These are phyloP conservation scores for Caenorhabditis latens DNA, from an alignment of 1,140 invertebrate genomes.

Conservation along the genomic window DNA sequence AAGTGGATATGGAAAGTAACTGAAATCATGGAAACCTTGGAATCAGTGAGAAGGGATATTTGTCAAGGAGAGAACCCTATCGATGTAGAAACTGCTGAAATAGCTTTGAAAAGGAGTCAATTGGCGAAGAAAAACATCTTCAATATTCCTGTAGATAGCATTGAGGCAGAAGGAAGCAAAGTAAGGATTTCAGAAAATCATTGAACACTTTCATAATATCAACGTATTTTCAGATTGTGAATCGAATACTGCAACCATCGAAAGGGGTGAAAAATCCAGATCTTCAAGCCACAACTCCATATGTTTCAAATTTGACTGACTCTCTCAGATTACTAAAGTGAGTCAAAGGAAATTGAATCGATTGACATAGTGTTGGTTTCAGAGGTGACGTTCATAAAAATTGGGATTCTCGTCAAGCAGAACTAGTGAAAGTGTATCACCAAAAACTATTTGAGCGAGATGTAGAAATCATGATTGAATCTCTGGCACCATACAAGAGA, in stretches of 20 bases:
- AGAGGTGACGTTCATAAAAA: constrained; percentile 91
- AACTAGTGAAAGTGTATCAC: constrained; percentile 94
- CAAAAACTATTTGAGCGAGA: constrained; percentile 94
- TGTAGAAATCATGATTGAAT: constrained; percentile 87
- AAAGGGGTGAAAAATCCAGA: constrained; percentile 64
- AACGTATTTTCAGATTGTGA: constrained; percentile 49
- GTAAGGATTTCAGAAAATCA: not conserved
- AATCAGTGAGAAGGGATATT: constrained; percentile 34
- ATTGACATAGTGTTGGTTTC: constrained; percentile 84
- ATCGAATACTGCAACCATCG: constrained; percentile 51
- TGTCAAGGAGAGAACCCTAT: constrained; percentile 28
- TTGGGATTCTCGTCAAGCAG: constrained; percentile 92
- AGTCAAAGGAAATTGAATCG: not conserved
- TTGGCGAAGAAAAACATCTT: constrained; percentile 26
- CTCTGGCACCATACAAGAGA: not conserved
- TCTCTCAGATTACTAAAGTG: constrained; percentile 81
- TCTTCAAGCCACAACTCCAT: constrained; percentile 44
- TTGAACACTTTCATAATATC: not conserved
- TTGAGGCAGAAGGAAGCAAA: constrained; percentile 45
- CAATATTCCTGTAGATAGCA: constrained; percentile 35
- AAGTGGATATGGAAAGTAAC: constrained; percentile 60
- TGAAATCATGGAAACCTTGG: constrained; percentile 43
- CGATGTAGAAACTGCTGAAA: constrained; percentile 11
- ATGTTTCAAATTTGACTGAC: constrained; percentile 78
- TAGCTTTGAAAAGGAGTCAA: constrained; percentile 17